phyloP scores from a whole-genome alignment of 2,888 invertebrate genomes.

The Patella pellucida region DNA sequence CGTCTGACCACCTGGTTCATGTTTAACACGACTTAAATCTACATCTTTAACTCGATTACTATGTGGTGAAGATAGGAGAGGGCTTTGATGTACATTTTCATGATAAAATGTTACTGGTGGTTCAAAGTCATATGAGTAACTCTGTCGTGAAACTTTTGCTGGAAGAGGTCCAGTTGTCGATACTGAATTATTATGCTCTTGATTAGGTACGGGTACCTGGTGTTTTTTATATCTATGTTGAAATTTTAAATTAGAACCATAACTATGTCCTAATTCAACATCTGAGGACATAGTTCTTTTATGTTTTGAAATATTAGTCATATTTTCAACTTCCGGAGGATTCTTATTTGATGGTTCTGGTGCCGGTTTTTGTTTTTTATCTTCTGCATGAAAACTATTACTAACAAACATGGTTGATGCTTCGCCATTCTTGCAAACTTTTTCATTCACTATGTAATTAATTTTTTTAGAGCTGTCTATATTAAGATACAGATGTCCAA shows the following conservation, averaged over 20 bases:
- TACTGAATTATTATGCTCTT: background rate
- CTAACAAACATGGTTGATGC: conserved; percentile 37
- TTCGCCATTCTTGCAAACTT: conserved; percentile 40
- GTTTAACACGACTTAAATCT: background rate
- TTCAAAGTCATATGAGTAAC: background rate
- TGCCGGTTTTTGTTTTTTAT: background rate
- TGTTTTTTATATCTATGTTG: background rate
- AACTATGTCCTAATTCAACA: background rate
- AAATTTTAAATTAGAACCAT: background rate
- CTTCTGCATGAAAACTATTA: conserved; percentile 38
- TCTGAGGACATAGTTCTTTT: background rate
- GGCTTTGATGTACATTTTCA: background rate
- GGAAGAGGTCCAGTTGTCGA: background rate
- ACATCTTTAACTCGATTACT: background rate
- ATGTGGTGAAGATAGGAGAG: background rate
- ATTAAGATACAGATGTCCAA: conserved; percentile 38
- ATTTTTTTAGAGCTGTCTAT: conserved; percentile 37
- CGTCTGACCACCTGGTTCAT: background rate
- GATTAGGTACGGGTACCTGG: too few relatives aligned
- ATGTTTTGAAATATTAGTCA: background rate
- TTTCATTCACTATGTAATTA: conserved; percentile 40
- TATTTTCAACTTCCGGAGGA: background rate
- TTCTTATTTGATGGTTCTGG: background rate
- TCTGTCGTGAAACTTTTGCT: background rate
- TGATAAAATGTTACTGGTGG: background rate